These are phyloP conservation scores for Physocephala rufipes DNA, from an alignment of 2,888 invertebrate genomes.

Conservation along the genomic window DNA sequence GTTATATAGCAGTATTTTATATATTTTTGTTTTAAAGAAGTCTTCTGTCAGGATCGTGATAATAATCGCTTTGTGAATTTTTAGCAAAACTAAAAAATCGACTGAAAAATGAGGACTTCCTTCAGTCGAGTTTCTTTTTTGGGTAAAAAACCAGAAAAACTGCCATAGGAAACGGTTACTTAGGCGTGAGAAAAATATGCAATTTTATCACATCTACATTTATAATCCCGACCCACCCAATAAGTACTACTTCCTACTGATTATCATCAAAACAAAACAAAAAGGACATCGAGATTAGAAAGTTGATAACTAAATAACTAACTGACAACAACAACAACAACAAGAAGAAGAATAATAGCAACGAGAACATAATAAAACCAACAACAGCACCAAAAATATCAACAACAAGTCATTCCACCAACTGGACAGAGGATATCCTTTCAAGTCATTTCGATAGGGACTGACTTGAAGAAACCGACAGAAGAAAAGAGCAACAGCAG, in stretches of 20 bases:
- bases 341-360: background rate
- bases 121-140: no score
- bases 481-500: background rate
- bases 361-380: slow-evolving; percentile 14
- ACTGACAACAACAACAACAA: background rate
- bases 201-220: slow-evolving; percentile 44
- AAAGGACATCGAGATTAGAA: slow-evolving; percentile 12
- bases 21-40: no score
- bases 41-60: no score
- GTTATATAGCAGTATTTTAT: no score
- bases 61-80: no score
- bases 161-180: background rate
- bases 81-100: no score
- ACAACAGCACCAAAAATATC: background rate
- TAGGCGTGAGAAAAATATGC: slow-evolving; percentile 57
- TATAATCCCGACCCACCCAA: slow-evolving; percentile 53
- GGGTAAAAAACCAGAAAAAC: background rate
- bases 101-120: no score
- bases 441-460: background rate
- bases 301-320: slow-evolving; percentile 28
- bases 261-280: background rate
- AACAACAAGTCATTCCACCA: slow-evolving; percentile 2
- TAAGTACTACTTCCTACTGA: slow-evolving; percentile 16
- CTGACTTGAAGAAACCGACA: slow-evolving; percentile 16
- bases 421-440: slow-evolving; percentile 25